phyloP scores from a whole-genome alignment of 2,113 vertebrate species.

The Daubentonia madagascariensis region DNA sequence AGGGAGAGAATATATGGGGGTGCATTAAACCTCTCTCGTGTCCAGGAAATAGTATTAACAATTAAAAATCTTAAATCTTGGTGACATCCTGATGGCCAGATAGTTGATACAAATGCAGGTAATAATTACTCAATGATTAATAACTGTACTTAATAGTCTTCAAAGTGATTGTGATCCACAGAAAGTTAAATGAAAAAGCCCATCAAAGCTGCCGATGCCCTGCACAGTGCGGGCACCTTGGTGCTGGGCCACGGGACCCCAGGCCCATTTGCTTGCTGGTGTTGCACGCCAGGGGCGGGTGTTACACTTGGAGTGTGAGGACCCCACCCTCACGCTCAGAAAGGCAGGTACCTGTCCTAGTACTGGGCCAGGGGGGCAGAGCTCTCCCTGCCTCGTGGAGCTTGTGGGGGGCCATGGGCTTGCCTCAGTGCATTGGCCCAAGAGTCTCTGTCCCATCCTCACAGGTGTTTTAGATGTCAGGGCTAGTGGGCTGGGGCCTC shows the following conservation, averaged over 20 bases:
- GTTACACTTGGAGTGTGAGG: neutral
- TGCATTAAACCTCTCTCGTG: neutral
- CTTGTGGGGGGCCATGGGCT: neutral
- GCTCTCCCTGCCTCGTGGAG: neutral
- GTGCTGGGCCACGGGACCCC: neutral
- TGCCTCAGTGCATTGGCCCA: neutral
- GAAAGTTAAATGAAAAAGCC: constrained; percentile 51
- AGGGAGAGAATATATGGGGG: neutral
- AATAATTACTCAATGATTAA: constrained; percentile 77
- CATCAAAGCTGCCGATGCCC: neutral
- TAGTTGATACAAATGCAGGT: constrained; percentile 72
- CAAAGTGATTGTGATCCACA: constrained; percentile 54
- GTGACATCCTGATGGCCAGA: constrained; percentile 67
- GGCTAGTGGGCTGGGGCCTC: neutral
- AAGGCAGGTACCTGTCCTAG: neutral
- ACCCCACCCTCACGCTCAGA: neutral
- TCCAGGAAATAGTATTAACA: constrained; percentile 69
- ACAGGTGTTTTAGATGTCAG: neutral
- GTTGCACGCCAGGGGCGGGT: neutral
- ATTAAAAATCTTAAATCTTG: constrained; percentile 67
- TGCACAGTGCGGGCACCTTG: neutral
- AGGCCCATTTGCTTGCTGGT: neutral
- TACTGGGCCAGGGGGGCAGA: neutral
- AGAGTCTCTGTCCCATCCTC: neutral
- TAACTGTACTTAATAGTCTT: constrained; percentile 63